These are phyloP conservation scores for Eulacestoma nigropectus DNA, from an alignment of 2,113 vertebrate genomes.

Conservation along the genomic window DNA sequence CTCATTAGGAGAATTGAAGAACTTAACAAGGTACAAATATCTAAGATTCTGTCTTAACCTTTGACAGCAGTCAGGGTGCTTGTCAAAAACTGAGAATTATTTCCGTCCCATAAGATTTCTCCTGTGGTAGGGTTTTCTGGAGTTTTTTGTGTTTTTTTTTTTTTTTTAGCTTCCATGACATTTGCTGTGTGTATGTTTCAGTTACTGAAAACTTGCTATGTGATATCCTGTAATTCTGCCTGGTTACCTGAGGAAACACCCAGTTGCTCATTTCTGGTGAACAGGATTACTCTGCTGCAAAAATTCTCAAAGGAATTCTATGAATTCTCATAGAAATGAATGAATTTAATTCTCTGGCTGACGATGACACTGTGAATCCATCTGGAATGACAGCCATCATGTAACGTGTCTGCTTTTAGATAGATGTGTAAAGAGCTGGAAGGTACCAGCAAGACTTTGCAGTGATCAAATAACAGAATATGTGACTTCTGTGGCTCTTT, in stretches of 20 bases:
- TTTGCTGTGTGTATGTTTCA: neutral
- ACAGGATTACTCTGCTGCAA: neutral
- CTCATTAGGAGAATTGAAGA: constrained; percentile 98
- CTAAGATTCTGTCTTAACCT: neutral
- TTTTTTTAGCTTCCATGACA: neutral
- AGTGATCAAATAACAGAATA: neutral
- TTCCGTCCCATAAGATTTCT: neutral
- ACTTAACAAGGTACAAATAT: constrained; percentile 90
- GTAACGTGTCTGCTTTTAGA: neutral
- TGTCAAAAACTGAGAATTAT: neutral
- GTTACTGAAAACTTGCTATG: neutral
- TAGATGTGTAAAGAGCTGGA: neutral
- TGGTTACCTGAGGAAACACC: neutral
- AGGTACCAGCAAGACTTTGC: neutral
- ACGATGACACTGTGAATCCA: neutral
- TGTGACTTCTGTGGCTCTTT: neutral
- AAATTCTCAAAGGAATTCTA: neutral
- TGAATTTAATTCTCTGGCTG: neutral
- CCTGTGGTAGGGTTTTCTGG: neutral
- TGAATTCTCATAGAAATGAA: neutral
- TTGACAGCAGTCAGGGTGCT: neutral
- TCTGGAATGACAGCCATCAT: neutral
- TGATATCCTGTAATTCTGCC: neutral
- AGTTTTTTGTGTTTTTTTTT: no score
- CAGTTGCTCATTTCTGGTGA: neutral